Percentiles rank a stretch among this genome's conserved stretches.
phyloP scores from a whole-genome alignment of 2,113 vertebrate species.

The Neolamprologus ventralis region DNA sequence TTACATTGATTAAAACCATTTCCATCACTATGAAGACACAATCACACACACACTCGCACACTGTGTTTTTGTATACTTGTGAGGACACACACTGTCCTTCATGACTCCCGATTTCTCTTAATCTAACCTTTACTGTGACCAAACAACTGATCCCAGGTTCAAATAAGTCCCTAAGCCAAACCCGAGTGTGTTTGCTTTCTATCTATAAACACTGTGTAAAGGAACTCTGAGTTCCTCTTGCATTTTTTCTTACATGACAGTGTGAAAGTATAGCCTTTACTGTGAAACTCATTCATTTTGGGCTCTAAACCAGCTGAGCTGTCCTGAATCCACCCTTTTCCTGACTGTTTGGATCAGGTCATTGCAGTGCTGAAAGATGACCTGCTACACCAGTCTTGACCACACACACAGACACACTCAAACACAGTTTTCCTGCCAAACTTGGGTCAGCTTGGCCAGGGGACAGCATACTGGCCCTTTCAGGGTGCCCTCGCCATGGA shows the following conservation, averaged over 20 bases:
- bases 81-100: background rate
- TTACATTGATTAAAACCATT: background rate
- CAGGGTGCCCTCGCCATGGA: slow-evolving; percentile 22
- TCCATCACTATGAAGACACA: background rate
- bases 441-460: background rate
- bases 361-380: background rate
- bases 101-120: background rate
- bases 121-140: background rate
- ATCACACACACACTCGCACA: background rate
- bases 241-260: background rate
- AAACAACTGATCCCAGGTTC: background rate
- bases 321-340: background rate
- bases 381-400: background rate
- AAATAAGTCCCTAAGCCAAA: background rate
- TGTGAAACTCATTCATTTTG: background rate
- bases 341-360: background rate
- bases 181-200: background rate
- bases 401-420: background rate
- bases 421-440: slow-evolving; percentile 33
- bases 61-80: background rate
- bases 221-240: background rate
- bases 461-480: background rate
- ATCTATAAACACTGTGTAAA: background rate
- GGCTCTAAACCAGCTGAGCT: background rate
- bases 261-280: background rate